Conservation (phyloP, 2,113 vertebrate species). For the Sciurus niger region DNA sequence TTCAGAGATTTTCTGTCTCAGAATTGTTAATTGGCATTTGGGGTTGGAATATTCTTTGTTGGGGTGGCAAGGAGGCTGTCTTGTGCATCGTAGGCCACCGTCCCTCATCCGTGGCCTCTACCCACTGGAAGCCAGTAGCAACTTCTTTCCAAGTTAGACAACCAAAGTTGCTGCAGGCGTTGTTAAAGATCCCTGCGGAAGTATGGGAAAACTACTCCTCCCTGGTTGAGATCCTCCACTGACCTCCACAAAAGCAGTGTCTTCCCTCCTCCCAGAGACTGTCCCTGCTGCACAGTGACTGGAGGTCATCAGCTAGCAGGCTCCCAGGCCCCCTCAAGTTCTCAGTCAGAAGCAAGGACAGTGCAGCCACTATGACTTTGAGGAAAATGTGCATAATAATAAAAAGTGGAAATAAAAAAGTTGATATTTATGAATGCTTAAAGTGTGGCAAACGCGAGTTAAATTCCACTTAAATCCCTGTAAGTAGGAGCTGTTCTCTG, state of each 20-base stretch:
- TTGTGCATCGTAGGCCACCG: rapidly evolving
- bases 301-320: rapidly evolving
- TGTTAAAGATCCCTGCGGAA: neutral
- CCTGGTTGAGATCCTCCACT: neutral
- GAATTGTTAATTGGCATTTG: rapidly evolving
- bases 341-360: neutral
- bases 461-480: neutral
- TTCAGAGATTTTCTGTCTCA: neutral
- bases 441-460: neutral
- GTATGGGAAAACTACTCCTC: no score
- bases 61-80: no score
- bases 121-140: rapidly evolving
- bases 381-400: neutral
- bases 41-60: neutral
- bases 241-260: neutral
- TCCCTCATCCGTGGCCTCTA: no score
- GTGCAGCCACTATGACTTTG: no score
- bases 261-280: neutral
- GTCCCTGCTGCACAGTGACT: rapidly evolving
- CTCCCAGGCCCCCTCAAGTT: no score
- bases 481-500: rapidly evolving
- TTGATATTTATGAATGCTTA: no score
- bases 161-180: neutral
- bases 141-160: rapidly evolving
- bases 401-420: neutral